A percentile compares a stretch with the other conserved stretches of the same genome.
Conservation (phyloP, 2,797 vertebrate species). For the Phalanger gymnotis region DNA sequence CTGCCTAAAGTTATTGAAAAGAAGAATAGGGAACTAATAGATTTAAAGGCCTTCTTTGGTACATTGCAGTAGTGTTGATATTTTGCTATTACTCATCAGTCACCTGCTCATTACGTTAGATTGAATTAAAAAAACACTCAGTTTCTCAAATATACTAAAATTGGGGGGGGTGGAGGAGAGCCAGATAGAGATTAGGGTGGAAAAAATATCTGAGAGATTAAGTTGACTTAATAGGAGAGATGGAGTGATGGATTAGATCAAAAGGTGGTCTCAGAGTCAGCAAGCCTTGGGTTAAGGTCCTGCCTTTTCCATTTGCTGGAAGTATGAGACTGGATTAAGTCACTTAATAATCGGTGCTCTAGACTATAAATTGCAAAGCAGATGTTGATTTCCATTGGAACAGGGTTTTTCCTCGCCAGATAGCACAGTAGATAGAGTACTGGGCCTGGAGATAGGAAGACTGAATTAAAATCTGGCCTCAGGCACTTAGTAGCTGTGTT, state of each 20-base stretch:
- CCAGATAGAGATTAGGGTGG: not conserved
- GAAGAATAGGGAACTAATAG: not conserved
- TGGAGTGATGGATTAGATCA: not conserved
- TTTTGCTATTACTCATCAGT: not conserved
- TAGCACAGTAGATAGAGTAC: not conserved
- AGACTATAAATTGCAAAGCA: not conserved
- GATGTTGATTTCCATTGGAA: not conserved
- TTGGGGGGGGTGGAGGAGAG: not conserved
- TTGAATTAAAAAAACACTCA: too few relatives aligned
- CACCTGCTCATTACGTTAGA: not conserved
- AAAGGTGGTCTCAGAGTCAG: not conserved
- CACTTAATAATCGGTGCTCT: not conserved
- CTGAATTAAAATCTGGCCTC: not conserved
- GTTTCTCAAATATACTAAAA: not conserved
- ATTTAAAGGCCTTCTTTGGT: not conserved
- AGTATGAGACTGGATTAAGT: not conserved
- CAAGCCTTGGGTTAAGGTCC: not conserved
- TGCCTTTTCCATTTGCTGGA: not conserved
- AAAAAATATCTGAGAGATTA: not conserved
- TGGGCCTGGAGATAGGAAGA: not conserved
- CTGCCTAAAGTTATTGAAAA: not conserved
- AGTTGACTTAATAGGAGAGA: not conserved
- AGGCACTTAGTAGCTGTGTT: not conserved
- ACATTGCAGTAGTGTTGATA: not conserved
- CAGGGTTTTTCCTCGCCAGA: not conserved